Evolutionary conservation across 1,140 invertebrate species (phyloP), one percentile per base, ranked within the genome.

Genomic region (Heliconius himera): DNA sequence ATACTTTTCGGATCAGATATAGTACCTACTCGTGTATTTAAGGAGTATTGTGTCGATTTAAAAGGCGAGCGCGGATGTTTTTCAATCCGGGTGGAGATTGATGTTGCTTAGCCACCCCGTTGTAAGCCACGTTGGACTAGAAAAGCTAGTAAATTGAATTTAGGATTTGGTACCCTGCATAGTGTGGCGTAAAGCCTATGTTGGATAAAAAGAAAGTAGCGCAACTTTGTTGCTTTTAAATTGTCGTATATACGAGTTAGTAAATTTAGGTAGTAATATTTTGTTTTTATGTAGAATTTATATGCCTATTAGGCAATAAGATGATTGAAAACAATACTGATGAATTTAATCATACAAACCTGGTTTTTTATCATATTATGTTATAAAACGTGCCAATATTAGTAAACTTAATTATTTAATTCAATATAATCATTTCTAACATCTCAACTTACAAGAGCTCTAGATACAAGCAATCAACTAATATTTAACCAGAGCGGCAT

Each of bases 71-170:
- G n/a, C n/a, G n/a, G 54, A 66, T 66, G 60, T 26, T 66, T 66
- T 66, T 29, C 60, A 66, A 66, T 66, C 22, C 60, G 60, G 60
- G 60, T 29, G 13, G 60, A 66, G 60, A 26, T 66, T 11, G 60
- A 22, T 66, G 13, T 66, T 66, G 9, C 60, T 66, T 13, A 29
- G 60, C 60, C 60, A 29, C 60, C 60, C 60, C 60, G 60, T 16
- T 66, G 60, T 66, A 66, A 66, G 60, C 60, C 13, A 29, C 29
- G 8, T 66, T 66, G 29, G 26, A 26, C 60, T 26, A 66, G 26
- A 66, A 66, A 66, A 29, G 60, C 60, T 66, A 29, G 26, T 29
- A 66, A 66, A 66, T 66, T 66, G 60, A 66, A 66, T 66, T 66
- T 66, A 26, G 26, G 26, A 66, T 29, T 66, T 66, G n/a, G 22